Evolutionary conservation across 2,797 vertebrate species (phyloP).

Genomic region (Pelochelys cantorii): DNA sequence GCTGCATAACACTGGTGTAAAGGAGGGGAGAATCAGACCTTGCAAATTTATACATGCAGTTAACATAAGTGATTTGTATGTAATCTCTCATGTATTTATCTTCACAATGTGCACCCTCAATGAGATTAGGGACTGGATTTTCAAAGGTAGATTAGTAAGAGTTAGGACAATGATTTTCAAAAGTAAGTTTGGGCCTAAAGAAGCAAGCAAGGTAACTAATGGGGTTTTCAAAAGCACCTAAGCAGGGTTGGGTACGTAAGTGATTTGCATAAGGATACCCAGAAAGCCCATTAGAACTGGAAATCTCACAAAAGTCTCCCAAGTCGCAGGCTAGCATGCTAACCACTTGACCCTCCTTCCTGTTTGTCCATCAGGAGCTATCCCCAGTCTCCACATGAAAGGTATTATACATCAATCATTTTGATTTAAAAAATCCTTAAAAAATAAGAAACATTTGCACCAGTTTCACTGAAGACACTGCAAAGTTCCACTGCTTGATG

Average conservation of each 20-base stretch:
- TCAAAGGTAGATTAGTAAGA: no score
- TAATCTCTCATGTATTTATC: constrained; percentile 5
- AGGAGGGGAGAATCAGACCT: constrained; percentile 30
- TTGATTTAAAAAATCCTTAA: background rate
- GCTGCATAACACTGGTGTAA: fast-evolving
- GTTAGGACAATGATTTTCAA: background rate
- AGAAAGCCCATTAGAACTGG: background rate
- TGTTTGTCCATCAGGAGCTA: background rate
- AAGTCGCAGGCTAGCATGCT: constrained; percentile 15
- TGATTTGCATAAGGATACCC: constrained; percentile 31
- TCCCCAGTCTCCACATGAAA: background rate
- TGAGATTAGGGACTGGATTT: no score
- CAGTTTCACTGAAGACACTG: background rate
- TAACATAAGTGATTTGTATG: constrained; percentile 23
- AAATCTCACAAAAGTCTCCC: background rate
- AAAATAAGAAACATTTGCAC: background rate
- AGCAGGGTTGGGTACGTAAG: background rate
- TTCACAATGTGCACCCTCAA: background rate
- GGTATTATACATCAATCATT: constrained; percentile 15
- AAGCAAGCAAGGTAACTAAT: no score
- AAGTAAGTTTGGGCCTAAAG: background rate
- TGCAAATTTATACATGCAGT: constrained; percentile 42
- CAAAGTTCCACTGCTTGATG: background rate
- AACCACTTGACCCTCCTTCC: background rate
- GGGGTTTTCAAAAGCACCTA: no score